Base-by-base conservation (phyloP, 2,113 vertebrate genomes). In the Nyctereutes procyonoides region DNA sequence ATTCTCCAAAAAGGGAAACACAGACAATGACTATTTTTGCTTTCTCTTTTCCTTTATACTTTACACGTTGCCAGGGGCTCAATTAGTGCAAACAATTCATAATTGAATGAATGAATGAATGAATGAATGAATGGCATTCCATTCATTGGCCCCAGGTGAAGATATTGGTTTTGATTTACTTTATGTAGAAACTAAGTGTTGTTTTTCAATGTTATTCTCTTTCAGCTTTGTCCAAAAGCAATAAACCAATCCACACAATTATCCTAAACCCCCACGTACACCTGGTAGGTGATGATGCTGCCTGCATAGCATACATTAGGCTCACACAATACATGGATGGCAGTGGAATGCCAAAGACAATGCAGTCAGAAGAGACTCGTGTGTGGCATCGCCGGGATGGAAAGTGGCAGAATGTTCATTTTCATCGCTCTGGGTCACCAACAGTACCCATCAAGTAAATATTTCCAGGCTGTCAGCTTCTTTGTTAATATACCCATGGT, bases 331-430 rank as follows among this genome's bases (percentile, higher is more conserved):
- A 99, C 98, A 99, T 99, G 96, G 99, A 99, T 43, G 88, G 98
- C 82, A 98, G 98, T 2, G 99, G 99, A 51, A 98, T 99, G 99
- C 99, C 99, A 26, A 99, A 99, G 98, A 99, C 99, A 15, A 99
- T 99, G 99, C 99, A 99, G 98, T 99, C 99, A 0, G 99, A 99
- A 98, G 99, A 99, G 98, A 99, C 99, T 0, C 99, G 99, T 0
- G 99, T 99, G 96, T 99, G 99, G 99, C 99, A 99, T 97, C 99
- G 99, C 93, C 99, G 99, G 1, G 99, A 99, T 81, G 98, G 99
- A 77, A 99, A 99, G 97, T 99, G 99, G 99, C 99, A 99, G 98
- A 99, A 99, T 30, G 99, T 99, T 97, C 99, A 99, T 98, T 99
- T 99, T 98, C 99, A 99, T 96, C 99, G 99, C 97, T 99, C 99